phyloP scores from a whole-genome alignment of 2,797 vertebrate genomes.

The Perodicticus potto region DNA sequence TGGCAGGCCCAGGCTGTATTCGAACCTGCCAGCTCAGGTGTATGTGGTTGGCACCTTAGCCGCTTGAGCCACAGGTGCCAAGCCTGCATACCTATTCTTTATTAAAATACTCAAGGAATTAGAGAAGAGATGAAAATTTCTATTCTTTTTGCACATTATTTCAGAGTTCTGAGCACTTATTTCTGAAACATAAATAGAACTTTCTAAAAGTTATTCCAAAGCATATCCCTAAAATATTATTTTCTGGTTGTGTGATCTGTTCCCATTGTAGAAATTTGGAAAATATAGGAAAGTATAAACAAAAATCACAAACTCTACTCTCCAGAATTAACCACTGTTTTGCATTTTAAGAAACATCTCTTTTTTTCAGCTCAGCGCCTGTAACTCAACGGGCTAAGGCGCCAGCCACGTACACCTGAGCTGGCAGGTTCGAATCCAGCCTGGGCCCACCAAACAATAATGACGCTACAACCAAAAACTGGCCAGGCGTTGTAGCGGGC shows the following conservation, averaged over 20 bases:
- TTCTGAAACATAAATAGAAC: conserved; percentile 35
- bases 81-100: background rate
- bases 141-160: background rate
- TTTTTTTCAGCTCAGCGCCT: too few species aligned
- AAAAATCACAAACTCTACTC: conserved; percentile 3
- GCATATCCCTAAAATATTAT: background rate
- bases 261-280: conserved; percentile 47
- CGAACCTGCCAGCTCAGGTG: too few species aligned
- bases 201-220: conserved; percentile 26
- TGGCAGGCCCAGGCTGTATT: too few species aligned
- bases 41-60: too few species aligned
- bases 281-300: conserved; percentile 15
- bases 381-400: too few species aligned
- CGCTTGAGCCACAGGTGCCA: too few species aligned
- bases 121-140: background rate
- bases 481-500: too few species aligned
- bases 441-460: too few species aligned
- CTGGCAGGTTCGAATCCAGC: too few species aligned
- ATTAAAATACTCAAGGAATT: background rate
- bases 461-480: too few species aligned
- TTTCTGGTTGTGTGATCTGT: conserved; percentile 11
- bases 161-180: conserved; percentile 13
- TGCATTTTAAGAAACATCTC: background rate
- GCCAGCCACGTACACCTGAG: too few species aligned
- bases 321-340: conserved; percentile 19